Percentiles rank a stretch among this genome's conserved stretches.
Conservation (phyloP, 1,140 invertebrate genomes). For the Penaeus chinensis region DNA sequence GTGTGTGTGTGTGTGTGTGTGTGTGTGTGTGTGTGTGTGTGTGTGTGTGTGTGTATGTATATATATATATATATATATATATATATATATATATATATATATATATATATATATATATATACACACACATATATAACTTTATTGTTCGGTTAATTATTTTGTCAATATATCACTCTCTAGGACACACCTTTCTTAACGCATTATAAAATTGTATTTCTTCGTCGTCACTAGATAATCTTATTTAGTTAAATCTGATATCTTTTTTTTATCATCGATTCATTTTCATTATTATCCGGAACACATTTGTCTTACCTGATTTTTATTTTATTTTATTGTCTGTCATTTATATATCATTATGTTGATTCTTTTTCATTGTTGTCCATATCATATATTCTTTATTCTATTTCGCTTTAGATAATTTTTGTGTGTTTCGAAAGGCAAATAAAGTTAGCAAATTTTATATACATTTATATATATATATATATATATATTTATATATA, state of each 20-base stretch:
- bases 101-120: constrained; percentile 31
- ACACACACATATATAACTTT: constrained; percentile 11
- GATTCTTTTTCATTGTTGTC: background rate
- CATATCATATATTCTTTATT: background rate
- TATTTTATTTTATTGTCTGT: background rate
- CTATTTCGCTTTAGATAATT: background rate
- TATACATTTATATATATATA: constrained; percentile 6
- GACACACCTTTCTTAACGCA: no score
- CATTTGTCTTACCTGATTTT: no score
- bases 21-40: background rate
- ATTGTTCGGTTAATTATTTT: background rate
- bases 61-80: constrained; percentile 24
- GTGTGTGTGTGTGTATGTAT: background rate
- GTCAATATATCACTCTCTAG: no score
- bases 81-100: constrained; percentile 31
- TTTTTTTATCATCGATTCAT: no score
- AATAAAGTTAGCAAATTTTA: background rate
- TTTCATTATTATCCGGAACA: no score
- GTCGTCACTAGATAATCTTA: no score
- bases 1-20: background rate
- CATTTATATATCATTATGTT: background rate
- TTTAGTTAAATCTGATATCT: no score
- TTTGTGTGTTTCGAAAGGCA: background rate
- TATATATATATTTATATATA: constrained; percentile 12
- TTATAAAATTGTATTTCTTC: no score